Conservation (phyloP, 1,140 invertebrate species). For the Drosophila pallidifrons region DNA sequence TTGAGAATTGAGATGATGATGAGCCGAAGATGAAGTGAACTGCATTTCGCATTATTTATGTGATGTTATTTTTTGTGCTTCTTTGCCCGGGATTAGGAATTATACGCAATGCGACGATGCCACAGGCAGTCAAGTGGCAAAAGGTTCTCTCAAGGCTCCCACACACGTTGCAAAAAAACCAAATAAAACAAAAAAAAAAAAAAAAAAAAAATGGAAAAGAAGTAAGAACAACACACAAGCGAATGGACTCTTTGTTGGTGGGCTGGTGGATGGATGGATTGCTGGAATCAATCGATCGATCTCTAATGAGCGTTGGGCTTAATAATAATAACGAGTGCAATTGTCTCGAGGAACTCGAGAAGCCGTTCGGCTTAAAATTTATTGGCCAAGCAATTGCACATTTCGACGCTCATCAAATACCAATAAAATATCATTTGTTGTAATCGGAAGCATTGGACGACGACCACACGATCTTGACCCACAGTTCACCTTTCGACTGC, state of each 20-base stretch:
- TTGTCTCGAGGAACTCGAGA: conserved; percentile 22
- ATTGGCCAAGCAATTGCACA: conserved; percentile 71
- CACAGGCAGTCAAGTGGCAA: background rate
- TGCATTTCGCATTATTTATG: conserved; percentile 69
- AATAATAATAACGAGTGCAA: conserved; percentile 45
- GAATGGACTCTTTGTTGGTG: conserved; percentile 40
- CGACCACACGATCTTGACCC: conserved; percentile 3
- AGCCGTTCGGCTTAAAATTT: conserved; percentile 51
- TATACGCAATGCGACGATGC: conserved; percentile 19
- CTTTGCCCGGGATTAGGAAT: conserved; percentile 66
- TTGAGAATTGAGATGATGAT: conserved; percentile 28
- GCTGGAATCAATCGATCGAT: conserved; percentile 4
- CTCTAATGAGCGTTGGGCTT: conserved; percentile 59
- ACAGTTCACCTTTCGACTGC: background rate
- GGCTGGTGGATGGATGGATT: conserved; percentile 15
- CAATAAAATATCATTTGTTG: conserved; percentile 80
- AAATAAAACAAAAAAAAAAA: too few species aligned
- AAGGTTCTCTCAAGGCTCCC: conserved; percentile 37
- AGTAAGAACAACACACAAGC: background rate
- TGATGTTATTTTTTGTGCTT: conserved; percentile 72
- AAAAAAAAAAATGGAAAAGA: background rate
- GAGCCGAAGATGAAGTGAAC: conserved; percentile 48
- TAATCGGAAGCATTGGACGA: conserved; percentile 52
- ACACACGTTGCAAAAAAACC: conserved; percentile 30
- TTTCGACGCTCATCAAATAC: conserved; percentile 73